Base-by-base conservation (phyloP, 2,113 vertebrate species). In the Plecturocebus donacophilus region DNA sequence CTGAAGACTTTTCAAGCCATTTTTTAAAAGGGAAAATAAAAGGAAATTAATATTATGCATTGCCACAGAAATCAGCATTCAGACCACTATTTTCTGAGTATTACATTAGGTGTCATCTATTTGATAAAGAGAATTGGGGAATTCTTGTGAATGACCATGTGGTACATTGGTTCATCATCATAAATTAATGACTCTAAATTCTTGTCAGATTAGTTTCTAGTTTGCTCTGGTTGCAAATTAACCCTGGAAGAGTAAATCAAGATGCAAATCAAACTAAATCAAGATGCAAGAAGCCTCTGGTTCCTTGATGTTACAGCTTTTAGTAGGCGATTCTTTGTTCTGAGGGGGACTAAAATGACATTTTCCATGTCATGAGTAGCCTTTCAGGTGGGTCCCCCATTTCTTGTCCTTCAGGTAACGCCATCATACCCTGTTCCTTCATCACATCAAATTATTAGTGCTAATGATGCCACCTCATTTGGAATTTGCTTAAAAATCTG, bases 181-280 rank as follows among this genome's bases (percentile, higher is more conserved):
- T 85, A 87, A 61, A 73, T 91, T 27, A 73, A 32, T 84, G n/a
- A 35, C 35, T 95, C 23, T 75, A 30, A 45, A 58, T 84, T 71
- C 76, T 87, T 93, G 40, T 70, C 94, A 66, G 23, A 81, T 87
- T 94, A 9, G 17, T 83, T 86, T 87, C 84, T 92, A 27, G 30
- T 77, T 47, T 92, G 56, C 81, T 73, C 0, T 71, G 52, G 49
- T 66, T 76, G 45, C 25, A 38, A 23, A 86, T 92, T 76, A 85
- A 81, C 47, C 10, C 27, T n/a, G 52, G 35, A 61, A 85, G 47
- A 68, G 11, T 85, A 47, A 73, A 73, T 75, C 47, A 49, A 45
- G 45, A 45, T 45, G 45, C 45, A 45, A 45, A 45, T 45, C 16
- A 96, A 54, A 86, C 6, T 54, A 89, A 94, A 17, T 16, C 25